These are phyloP conservation scores for Phalera bucephala DNA, from an alignment of 2,888 invertebrate species.

Conservation along the genomic window DNA sequence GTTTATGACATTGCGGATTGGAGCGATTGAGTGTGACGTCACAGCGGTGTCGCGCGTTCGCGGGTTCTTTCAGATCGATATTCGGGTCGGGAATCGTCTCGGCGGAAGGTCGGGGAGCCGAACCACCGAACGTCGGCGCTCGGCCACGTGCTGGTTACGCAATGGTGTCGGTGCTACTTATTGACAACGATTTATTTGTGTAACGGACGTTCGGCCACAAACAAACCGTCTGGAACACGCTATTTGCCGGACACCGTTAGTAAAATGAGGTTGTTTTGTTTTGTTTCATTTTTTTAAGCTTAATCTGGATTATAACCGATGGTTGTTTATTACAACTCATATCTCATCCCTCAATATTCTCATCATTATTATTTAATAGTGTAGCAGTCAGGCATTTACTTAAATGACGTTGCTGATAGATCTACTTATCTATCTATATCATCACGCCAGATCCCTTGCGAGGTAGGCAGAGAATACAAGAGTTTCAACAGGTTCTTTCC, in stretches of 20 bases:
- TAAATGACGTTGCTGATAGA: no score
- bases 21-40: conserved; percentile 62
- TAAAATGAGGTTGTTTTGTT: conserved; percentile 1
- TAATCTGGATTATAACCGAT: neutral
- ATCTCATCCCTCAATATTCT: no score
- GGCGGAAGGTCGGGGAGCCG: conserved; percentile 53
- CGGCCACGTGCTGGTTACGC: conserved; percentile 75
- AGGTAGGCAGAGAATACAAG: no score
- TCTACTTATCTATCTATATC: no score
- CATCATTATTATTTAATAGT: no score
- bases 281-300: neutral
- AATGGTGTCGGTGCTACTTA: conserved; percentile 68
- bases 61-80: conserved; percentile 66
- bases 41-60: conserved; percentile 66
- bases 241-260: conserved; percentile 2
- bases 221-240: conserved; percentile 29
- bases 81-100: conserved; percentile 48
- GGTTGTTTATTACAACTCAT: no score
- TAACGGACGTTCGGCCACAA: conserved; percentile 44
- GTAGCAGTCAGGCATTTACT: no score
- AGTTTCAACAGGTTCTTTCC: no score
- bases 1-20: conserved; percentile 15
- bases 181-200: conserved; percentile 76
- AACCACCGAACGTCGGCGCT: conserved; percentile 49
- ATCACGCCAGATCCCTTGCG: no score